Evolutionary conservation across 2,888 invertebrate species (phyloP).

Genomic region (Eudasyphora cyanicolor): DNA sequence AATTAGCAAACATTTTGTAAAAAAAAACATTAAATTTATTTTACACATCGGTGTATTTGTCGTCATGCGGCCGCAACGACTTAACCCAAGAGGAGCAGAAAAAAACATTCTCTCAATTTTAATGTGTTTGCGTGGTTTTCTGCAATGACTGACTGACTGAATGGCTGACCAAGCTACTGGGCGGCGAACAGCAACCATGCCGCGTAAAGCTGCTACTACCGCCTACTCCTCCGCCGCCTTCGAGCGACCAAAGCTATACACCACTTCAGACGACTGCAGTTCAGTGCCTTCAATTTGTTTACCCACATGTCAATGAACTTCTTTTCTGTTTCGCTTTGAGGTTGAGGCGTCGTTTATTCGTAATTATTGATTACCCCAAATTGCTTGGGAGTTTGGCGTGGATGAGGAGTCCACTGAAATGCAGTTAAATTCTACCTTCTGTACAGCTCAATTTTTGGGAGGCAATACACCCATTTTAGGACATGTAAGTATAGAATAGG

Average conservation of each 20-base stretch:
- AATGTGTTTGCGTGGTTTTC: conserved; percentile 57
- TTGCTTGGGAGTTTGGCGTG: neutral
- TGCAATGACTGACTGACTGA: conserved; percentile 51
- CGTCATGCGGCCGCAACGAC: neutral
- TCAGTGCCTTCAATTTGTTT: conserved; percentile 64
- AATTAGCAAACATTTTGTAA: conserved; percentile 9
- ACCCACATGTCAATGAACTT: conserved; percentile 60
- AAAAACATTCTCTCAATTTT: conserved; percentile 50
- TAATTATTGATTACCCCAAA: neutral
- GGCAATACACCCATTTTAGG: no score
- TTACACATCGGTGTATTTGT: conserved; percentile 1
- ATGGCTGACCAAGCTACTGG: neutral
- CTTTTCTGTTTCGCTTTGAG: neutral
- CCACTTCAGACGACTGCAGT: conserved; percentile 41
- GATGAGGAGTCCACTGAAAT: neutral
- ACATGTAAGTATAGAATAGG: no score
- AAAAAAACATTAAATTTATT: neutral
- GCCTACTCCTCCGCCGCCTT: neutral
- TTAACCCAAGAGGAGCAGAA: neutral
- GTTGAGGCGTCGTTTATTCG: neutral
- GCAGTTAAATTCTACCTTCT: no score
- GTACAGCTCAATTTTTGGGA: no score
- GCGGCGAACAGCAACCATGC: neutral
- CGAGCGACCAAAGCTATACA: neutral
- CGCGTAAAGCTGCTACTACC: no score